A percentile compares a stretch with the other conserved stretches of the same genome.
These are phyloP conservation scores for Tyto alba DNA, from an alignment of 2,113 vertebrate species.

Conservation along the genomic window DNA sequence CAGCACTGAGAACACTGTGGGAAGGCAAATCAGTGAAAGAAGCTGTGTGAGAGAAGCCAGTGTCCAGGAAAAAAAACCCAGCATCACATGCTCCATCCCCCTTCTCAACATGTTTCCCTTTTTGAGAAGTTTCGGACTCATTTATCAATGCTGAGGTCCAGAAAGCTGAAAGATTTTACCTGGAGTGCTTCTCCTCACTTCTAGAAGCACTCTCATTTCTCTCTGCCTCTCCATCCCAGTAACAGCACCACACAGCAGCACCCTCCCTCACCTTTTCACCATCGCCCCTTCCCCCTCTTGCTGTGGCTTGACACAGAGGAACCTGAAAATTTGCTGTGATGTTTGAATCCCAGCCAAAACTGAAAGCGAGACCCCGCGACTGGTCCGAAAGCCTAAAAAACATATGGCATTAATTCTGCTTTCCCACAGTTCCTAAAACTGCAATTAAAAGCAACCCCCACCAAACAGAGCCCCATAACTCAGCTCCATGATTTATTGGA, in stretches of 20 bases:
- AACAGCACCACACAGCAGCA: neutral
- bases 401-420: conserved; percentile 67
- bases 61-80: neutral
- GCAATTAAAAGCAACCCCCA: conserved; percentile 66
- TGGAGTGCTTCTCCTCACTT: neutral
- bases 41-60: neutral
- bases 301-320: conserved; percentile 40
- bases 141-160: neutral
- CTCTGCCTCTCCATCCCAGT: neutral
- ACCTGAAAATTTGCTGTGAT: conserved; percentile 44
- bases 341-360: conserved; percentile 52
- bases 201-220: neutral
- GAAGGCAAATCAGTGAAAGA: neutral
- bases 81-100: neutral
- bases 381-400: conserved; percentile 43
- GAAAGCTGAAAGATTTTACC: neutral
- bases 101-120: neutral
- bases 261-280: neutral
- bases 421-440: conserved; percentile 66
- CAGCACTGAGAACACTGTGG: too few species aligned
- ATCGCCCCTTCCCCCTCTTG: neutral
- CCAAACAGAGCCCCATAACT: conserved; percentile 55
- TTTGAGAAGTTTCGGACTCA: neutral
- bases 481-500: conserved; percentile 46
- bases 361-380: conserved; percentile 30